Base-by-base conservation (phyloP, 2,113 vertebrate genomes). In the Tympanuchus pallidicinctus region DNA sequence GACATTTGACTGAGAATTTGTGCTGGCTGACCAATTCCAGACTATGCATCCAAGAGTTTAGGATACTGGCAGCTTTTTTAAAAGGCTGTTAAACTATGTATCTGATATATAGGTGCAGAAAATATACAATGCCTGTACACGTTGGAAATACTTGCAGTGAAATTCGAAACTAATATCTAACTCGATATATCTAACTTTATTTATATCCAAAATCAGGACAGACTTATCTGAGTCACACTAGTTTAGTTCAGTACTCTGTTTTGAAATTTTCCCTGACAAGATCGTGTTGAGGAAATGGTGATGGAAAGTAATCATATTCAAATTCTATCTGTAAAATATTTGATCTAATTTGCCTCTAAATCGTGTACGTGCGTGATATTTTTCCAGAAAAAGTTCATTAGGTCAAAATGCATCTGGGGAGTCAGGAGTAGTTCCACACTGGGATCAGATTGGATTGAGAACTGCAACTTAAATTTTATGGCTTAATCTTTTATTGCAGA, bases 341-440 rank as follows among this genome's bases (percentile, higher is more conserved):
- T 95, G 42, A 91, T 90, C 82, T 86, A 83, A 93, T 67, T 90
- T 79, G 16, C 60, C 17, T 89, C 87, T 69, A 74, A 91, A 80
- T 92, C 92, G 36, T 28, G 38, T 32, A 77, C 25, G 38, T 74
- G 10, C 19, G n/a, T 89, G 64, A 61, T 22, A 16, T 54, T 86
- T 50, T 40, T 93, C 32, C 2, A 32, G 38, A 15, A 25, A 91
- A 91, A 47, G 11, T 89, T 90, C 36, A 42, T 77, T 69, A 77
- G 50, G 67, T 38, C 14, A 54, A 82, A 72, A 82, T 81, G 16
- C 15, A 77, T 13, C 14, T 15, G 15, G 34, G 52, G 56, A 91
- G 45, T 77, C 50, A 64, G 74, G 22, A 64, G 11, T 30, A 82
- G 48, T 78, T 76, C 45, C 12, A 80, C 83, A 67, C n/a, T 78